These are phyloP conservation scores for Falco peregrinus DNA, from an alignment of 2,797 vertebrate species.

Conservation along the genomic window DNA sequence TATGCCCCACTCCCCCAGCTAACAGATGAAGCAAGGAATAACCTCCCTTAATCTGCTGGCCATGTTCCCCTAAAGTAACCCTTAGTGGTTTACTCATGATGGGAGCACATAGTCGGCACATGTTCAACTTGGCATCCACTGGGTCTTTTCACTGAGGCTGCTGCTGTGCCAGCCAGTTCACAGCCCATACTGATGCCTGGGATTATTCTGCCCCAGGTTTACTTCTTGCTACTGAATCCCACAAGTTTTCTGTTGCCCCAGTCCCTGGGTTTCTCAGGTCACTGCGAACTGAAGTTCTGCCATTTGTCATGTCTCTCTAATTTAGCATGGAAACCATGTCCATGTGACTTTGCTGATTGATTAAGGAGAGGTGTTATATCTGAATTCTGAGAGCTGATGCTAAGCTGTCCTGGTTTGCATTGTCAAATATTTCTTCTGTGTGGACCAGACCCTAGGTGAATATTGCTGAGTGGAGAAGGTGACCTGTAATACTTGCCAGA, in stretches of 20 bases:
- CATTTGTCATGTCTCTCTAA: not conserved
- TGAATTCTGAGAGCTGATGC: not conserved
- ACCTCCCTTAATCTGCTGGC: not conserved
- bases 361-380: not conserved
- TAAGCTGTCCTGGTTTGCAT: not conserved
- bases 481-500: conserved; percentile 26
- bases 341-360: not conserved
- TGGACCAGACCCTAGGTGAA: not conserved
- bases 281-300: not conserved
- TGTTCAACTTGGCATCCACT: not conserved
- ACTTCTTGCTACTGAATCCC: not conserved
- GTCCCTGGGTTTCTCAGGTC: not conserved
- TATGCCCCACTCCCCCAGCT: not conserved
- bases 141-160: not conserved
- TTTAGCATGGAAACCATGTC: not conserved
- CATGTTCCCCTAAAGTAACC: not conserved
- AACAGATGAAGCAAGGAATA: not conserved
- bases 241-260: not conserved
- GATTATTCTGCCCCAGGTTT: not conserved
- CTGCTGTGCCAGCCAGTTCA: not conserved
- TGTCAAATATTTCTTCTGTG: not conserved
- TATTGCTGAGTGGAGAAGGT: not conserved
- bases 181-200: too few species aligned
- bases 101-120: not conserved
- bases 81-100: not conserved